Evolutionary conservation across 2,888 invertebrate genomes (phyloP).

Genomic region (Parasteatoda lunata): DNA sequence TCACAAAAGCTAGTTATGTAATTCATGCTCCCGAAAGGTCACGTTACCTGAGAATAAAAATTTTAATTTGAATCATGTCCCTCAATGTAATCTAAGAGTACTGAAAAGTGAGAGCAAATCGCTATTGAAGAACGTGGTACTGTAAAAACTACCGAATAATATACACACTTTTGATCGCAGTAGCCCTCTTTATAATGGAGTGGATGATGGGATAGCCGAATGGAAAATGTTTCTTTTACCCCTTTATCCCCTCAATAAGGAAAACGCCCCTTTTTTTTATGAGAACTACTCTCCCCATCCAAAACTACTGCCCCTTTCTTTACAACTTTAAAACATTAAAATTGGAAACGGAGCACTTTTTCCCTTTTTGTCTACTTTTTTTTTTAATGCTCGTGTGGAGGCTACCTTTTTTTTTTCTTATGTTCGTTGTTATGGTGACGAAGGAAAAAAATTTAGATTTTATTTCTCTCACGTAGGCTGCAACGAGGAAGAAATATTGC

Average conservation of each 20-base stretch:
- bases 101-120: slow-evolving; percentile 24
- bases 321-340: slow-evolving; percentile 57
- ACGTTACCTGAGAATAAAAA: neutral
- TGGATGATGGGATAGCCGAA: slow-evolving; percentile 61
- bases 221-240: slow-evolving; percentile 45
- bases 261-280: too few relatives aligned
- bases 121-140: slow-evolving; percentile 55
- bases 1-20: too few relatives aligned
- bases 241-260: neutral
- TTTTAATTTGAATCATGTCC: neutral
- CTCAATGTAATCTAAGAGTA: slow-evolving; percentile 20
- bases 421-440: slow-evolving; percentile 14
- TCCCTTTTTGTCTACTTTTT: neutral
- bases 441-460: slow-evolving; percentile 14
- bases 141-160: slow-evolving; percentile 60
- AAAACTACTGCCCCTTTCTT: neutral
- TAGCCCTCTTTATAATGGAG: slow-evolving; percentile 61
- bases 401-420: slow-evolving; percentile 40
- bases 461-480: slow-evolving; percentile 46
- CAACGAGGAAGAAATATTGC: too few relatives aligned
- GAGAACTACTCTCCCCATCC: too few relatives aligned
- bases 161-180: slow-evolving; percentile 63
- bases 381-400: neutral
- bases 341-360: slow-evolving; percentile 7
- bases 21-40: too few relatives aligned